phyloP scores from a whole-genome alignment of 2,113 vertebrate genomes.

The Arizona elegans region DNA sequence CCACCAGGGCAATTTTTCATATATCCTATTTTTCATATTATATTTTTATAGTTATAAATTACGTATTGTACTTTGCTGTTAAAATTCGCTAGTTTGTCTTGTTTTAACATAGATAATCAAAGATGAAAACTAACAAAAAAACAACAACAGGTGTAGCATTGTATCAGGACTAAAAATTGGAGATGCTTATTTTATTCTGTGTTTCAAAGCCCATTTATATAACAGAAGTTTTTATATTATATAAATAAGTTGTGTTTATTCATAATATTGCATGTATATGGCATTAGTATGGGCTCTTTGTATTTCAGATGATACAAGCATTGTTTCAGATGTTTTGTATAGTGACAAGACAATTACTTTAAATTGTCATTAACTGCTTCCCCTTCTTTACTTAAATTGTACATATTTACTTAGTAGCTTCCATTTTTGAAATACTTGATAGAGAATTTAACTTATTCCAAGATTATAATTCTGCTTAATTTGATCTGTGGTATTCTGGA shows the following conservation, averaged over 20 bases:
- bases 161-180: neutral
- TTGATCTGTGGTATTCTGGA: slow-evolving; percentile 37
- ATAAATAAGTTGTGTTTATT: neutral
- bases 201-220: neutral
- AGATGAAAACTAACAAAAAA: neutral
- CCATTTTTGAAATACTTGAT: slow-evolving; percentile 37
- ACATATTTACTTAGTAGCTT: slow-evolving; percentile 42
- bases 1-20: neutral
- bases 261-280: slow-evolving; percentile 3
- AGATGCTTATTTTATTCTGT: neutral
- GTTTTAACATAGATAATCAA: neutral
- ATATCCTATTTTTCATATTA: neutral
- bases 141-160: neutral
- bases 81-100: neutral
- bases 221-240: neutral
- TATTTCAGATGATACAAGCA: slow-evolving; percentile 17
- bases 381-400: slow-evolving; percentile 46
- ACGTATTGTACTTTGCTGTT: neutral
- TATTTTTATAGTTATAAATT: neutral
- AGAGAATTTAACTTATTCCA: slow-evolving; percentile 60
- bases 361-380: slow-evolving; percentile 39
- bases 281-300: slow-evolving; percentile 15
- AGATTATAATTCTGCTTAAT: slow-evolving; percentile 57
- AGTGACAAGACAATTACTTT: slow-evolving; percentile 16
- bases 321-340: slow-evolving; percentile 34